These are phyloP conservation scores for Antigone vipio DNA, from an alignment of 2,113 vertebrate species.

Conservation along the genomic window DNA sequence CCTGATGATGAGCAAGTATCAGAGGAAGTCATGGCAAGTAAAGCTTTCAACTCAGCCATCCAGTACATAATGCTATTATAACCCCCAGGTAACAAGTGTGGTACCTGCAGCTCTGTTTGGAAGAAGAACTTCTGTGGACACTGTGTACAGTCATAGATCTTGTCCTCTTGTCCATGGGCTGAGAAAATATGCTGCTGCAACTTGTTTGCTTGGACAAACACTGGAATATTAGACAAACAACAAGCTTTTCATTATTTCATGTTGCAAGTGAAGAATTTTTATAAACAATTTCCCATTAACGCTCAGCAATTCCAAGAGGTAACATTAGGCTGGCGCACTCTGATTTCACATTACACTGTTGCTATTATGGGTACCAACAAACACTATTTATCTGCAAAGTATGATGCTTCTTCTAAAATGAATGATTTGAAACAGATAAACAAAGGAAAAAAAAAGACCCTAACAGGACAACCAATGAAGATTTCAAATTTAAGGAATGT, in stretches of 20 bases:
- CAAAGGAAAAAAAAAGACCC: not conserved
- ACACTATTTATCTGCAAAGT: not conserved
- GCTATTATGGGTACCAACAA: not conserved
- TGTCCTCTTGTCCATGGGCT: conserved; percentile 98
- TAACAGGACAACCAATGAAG: not conserved
- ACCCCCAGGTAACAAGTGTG: not conserved
- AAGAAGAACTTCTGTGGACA: conserved; percentile 99
- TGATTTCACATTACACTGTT: conserved; percentile 14
- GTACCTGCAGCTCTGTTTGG: conserved; percentile 99
- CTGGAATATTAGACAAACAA: conserved; percentile 75
- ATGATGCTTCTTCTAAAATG: not conserved
- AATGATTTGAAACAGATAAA: not conserved
- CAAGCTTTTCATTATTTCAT: conserved; percentile 46
- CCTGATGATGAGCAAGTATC: conserved; percentile 36
- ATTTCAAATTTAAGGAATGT: conserved; percentile 48
- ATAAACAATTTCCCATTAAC: not conserved
- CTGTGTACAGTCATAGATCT: conserved; percentile 99
- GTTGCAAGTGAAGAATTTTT: not conserved
- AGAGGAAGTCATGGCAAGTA: conserved; percentile 14
- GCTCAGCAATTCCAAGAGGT: conserved; percentile 24
- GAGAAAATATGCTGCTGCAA: conserved; percentile 99
- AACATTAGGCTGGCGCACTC: not conserved
- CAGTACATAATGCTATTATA: conserved; percentile 19
- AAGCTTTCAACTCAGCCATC: not conserved
- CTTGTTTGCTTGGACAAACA: conserved; percentile 98